Evolutionary conservation across 2,888 invertebrate species (phyloP).

Genomic region (Theretra japonica): DNA sequence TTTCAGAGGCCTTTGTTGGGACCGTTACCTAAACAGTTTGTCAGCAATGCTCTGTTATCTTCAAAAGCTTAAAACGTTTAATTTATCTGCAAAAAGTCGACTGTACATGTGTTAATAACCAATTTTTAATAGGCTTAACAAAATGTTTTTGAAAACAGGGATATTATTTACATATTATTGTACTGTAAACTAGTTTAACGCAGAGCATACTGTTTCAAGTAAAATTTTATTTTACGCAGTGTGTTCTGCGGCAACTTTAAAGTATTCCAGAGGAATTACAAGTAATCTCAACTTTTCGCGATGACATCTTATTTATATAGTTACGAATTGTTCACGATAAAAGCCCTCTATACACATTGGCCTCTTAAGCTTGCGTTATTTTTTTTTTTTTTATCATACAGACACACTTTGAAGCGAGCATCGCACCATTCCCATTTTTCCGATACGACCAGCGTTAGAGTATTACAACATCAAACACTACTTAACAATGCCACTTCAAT

Average conservation of each 20-base stretch:
- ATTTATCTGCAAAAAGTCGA: slow-evolving; percentile 17
- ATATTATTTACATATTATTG: neutral
- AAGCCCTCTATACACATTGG: slow-evolving; percentile 12
- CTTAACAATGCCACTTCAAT: neutral
- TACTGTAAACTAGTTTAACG: neutral
- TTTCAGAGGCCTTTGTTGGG: neutral
- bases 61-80: neutral
- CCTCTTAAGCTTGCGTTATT: slow-evolving; percentile 17
- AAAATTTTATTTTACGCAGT: neutral
- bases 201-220: neutral
- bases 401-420: slow-evolving; percentile 13
- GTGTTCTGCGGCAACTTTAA: neutral
- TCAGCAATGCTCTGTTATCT: slow-evolving; percentile 8
- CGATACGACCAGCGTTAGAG: slow-evolving; percentile 14
- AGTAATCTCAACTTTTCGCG: slow-evolving; percentile 8
- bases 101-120: neutral
- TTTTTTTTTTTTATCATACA: neutral
- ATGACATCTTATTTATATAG: neutral
- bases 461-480: neutral
- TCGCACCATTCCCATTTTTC: neutral
- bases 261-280: neutral
- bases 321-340: slow-evolving; percentile 17
- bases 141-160: neutral
- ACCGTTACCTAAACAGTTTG: too few species aligned
- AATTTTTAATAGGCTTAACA: neutral